Percentiles rank a stretch among this genome's conserved stretches.
These are phyloP conservation scores for Acinonyx jubatus DNA, from an alignment of 2,113 vertebrate genomes.

Conservation along the genomic window DNA sequence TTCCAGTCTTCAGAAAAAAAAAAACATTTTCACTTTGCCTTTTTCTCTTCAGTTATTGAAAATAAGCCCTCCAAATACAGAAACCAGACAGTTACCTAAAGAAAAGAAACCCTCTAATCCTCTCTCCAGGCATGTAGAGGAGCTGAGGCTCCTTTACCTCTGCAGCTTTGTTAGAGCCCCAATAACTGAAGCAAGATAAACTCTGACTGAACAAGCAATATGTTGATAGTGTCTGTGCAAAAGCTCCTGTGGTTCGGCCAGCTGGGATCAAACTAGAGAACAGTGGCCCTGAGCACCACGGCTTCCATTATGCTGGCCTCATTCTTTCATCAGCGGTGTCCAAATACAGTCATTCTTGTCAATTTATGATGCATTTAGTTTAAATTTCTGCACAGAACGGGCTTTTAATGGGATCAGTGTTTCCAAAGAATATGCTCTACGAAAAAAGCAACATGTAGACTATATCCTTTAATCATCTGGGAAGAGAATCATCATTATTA, in stretches of 20 bases:
- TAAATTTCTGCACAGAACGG: constrained; percentile 11
- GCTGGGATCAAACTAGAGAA: constrained; percentile 32
- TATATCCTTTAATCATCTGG: background rate
- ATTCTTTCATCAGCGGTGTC: constrained; percentile 33
- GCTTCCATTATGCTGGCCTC: background rate
- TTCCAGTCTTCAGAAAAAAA: background rate
- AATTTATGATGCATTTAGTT: constrained; percentile 32
- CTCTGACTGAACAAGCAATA: constrained; percentile 45
- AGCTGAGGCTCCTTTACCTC: constrained; percentile 7
- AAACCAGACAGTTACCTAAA: constrained; percentile 56
- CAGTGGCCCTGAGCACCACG: background rate
- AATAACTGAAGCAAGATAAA: constrained; percentile 61
- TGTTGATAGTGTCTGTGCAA: constrained; percentile 25
- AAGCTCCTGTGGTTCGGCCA: background rate
- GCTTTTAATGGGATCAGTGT: background rate
- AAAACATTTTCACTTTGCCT: background rate
- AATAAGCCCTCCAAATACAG: constrained; percentile 65
- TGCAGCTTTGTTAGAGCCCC: constrained; percentile 14
- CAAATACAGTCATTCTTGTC: constrained; percentile 21
- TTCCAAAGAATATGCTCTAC: background rate
- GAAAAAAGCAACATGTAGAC: background rate
- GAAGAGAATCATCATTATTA: background rate
- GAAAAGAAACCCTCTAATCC: constrained; percentile 60
- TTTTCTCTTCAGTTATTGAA: constrained; percentile 69
- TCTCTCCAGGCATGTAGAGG: constrained; percentile 58